Percentiles rank a stretch among this genome's conserved stretches.
Evolutionary conservation across 2,113 vertebrate genomes (phyloP).

Genomic region (Apteryx owenii): DNA sequence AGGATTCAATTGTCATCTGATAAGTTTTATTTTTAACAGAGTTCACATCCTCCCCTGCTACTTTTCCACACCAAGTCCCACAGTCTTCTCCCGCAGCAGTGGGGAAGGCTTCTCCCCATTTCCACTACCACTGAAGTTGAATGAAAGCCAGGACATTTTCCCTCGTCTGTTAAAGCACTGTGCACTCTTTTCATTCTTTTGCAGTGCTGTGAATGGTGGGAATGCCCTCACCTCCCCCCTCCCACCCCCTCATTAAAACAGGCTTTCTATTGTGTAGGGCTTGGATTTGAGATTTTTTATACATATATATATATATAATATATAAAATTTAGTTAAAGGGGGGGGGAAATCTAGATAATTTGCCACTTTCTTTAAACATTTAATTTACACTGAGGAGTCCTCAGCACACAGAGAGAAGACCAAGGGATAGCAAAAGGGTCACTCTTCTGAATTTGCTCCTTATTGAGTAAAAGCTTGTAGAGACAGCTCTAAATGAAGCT

Average conservation of each 20-base stretch:
- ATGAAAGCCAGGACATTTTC: neutral
- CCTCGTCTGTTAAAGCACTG: neutral
- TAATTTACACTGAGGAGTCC: neutral
- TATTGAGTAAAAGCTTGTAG: neutral
- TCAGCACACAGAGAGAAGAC: neutral
- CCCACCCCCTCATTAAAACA: neutral
- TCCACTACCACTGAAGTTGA: neutral
- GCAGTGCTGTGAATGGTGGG: neutral
- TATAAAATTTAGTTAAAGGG: neutral
- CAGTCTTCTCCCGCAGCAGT: neutral
- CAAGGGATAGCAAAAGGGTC: neutral
- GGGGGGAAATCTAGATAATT: neutral
- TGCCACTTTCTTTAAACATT: neutral
- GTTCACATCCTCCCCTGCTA: constrained; percentile 43
- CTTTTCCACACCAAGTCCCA: constrained; percentile 10
- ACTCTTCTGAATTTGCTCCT: neutral
- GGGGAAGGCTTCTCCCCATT: neutral
- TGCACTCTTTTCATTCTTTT: neutral
- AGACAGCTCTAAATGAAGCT: constrained; percentile 5
- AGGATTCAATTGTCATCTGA: constrained; percentile 62
- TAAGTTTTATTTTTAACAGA: constrained; percentile 76
- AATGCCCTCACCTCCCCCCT: neutral
- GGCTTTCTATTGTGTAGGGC: accelerated
- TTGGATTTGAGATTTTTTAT: neutral
- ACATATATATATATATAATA: no score